Conservation (phyloP, 2,888 invertebrate genomes). For the Diachrysia chrysitis region DNA sequence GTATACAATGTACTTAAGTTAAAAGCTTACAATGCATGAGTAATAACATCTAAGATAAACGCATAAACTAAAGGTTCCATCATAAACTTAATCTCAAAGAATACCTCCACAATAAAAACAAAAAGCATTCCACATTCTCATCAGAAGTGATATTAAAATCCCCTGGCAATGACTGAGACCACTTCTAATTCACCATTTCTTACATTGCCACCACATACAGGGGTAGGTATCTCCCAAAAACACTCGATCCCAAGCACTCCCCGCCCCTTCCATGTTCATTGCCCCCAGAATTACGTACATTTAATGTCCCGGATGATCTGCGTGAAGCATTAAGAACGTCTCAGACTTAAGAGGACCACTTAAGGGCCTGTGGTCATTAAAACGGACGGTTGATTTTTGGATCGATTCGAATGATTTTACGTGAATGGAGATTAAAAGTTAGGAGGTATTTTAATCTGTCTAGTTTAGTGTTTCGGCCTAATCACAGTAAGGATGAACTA, state of each 20-base stretch:
- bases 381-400: slow-evolving; percentile 39
- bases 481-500: too few species aligned
- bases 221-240: slow-evolving; percentile 48
- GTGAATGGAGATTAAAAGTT: neutral
- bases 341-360: slow-evolving; percentile 58
- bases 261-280: slow-evolving; percentile 72
- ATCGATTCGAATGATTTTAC: slow-evolving; percentile 5
- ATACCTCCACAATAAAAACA: neutral
- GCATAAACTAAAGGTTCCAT: neutral
- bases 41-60: neutral
- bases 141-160: neutral
- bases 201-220: slow-evolving; percentile 12
- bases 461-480: too few species aligned
- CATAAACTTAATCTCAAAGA: neutral
- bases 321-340: slow-evolving; percentile 62
- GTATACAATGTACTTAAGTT: neutral
- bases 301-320: slow-evolving; percentile 74
- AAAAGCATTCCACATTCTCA: neutral
- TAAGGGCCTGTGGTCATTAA: slow-evolving; percentile 64
- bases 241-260: slow-evolving; percentile 57
- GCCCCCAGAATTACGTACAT: slow-evolving; percentile 60
- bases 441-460: too few species aligned
- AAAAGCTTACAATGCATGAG: too few species aligned
- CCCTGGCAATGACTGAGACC: neutral
- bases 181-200: slow-evolving; percentile 17